These are phyloP conservation scores for Parasteatoda tepidariorum DNA, from an alignment of 1,140 invertebrate genomes.

Conservation along the genomic window DNA sequence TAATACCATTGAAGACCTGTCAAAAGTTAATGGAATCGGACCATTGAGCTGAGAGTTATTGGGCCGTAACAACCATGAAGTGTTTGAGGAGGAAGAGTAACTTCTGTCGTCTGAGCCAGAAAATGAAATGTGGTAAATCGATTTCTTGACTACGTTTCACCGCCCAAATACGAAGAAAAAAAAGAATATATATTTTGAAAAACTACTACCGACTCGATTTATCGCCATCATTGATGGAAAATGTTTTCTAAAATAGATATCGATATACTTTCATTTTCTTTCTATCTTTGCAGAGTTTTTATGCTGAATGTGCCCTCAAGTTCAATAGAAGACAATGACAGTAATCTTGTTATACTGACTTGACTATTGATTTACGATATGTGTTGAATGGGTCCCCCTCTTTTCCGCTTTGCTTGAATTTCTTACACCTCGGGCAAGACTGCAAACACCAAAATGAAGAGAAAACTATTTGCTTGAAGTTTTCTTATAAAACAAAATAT, in stretches of 20 bases:
- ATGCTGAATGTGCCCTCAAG: background rate
- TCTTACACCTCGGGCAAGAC: no score
- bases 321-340: slow-evolving; percentile 26
- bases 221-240: slow-evolving; percentile 35
- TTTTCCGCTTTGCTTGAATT: no score
- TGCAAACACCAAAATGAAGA: no score
- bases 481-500: no score
- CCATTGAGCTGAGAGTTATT: slow-evolving; percentile 32
- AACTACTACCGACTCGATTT: slow-evolving; percentile 8
- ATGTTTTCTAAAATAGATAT: slow-evolving; percentile 53
- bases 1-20: slow-evolving; percentile 14
- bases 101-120: background rate
- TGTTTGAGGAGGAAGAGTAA: background rate
- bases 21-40: slow-evolving; percentile 37
- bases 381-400: background rate
- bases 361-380: slow-evolving; percentile 39
- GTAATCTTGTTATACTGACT: slow-evolving; percentile 31
- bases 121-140: slow-evolving; percentile 24
- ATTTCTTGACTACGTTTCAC: background rate
- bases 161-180: background rate
- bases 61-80: slow-evolving; percentile 17
- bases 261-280: slow-evolving; percentile 11
- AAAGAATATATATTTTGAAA: background rate
- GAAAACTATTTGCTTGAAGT: no score
- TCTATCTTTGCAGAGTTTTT: background rate